These are phyloP conservation scores for Aythya baeri DNA, from an alignment of 2,113 vertebrate species.

Conservation along the genomic window DNA sequence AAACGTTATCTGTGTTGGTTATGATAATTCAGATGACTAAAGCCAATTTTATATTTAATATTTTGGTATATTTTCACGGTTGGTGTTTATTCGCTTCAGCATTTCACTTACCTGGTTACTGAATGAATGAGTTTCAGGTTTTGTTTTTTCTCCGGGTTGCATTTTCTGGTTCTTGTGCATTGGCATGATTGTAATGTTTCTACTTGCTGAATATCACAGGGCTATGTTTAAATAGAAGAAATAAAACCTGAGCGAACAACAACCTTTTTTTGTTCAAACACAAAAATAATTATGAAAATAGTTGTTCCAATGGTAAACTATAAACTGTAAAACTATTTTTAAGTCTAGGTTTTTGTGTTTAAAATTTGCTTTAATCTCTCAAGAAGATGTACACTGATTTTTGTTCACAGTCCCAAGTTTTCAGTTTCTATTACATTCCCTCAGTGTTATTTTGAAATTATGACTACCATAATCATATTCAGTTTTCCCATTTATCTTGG, in stretches of 20 bases:
- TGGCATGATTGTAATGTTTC: neutral
- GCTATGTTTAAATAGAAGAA: neutral
- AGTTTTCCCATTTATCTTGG: neutral
- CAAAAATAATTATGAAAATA: neutral
- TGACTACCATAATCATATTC: neutral
- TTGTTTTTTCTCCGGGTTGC: neutral
- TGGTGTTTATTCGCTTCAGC: neutral
- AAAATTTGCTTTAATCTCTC: neutral
- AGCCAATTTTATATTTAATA: neutral
- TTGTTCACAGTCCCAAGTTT: neutral
- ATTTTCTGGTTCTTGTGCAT: neutral
- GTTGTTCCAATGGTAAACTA: neutral
- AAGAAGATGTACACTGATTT: neutral
- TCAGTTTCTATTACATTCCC: neutral
- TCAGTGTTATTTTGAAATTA: neutral
- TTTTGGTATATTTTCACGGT: neutral
- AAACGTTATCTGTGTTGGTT: conserved; percentile 47
- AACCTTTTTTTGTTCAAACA: neutral
- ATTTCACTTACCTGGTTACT: neutral
- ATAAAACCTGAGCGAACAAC: neutral
- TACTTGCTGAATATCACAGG: neutral
- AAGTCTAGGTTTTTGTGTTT: neutral
- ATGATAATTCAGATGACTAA: conserved; percentile 39
- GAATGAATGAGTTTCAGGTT: neutral
- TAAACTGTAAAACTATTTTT: neutral